Evolutionary conservation across 1,140 invertebrate genomes (phyloP), one percentile per base, ranked within the genome.

Genomic region (Paracyclopina nana): DNA sequence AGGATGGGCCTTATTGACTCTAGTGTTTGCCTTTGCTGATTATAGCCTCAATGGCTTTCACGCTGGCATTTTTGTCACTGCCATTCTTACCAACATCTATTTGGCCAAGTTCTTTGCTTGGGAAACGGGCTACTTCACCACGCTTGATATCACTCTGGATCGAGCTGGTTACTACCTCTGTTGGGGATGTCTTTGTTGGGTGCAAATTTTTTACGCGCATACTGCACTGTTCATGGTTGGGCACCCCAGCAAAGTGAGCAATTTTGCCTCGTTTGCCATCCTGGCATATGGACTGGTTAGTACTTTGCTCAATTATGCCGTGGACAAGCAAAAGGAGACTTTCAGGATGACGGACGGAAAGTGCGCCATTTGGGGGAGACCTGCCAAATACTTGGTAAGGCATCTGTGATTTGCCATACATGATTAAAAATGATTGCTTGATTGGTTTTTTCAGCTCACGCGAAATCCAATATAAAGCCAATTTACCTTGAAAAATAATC

Each of bases 91-190:
- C 57, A 60, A 66, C 5, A 55, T 71, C 6, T 76, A 75, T 58
- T 61, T 75, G 22, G 65, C 63, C 12, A 76, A 76, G 58, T 76
- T 76, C 59, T 76, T 68, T 60, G 71, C 64, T 61, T 75, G 73
- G 73, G 74, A 76, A 60, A 65, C 66, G 4, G 73, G 73, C 9
- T 76, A 76, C 58, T 72, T 75, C 62, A 61, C 65, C 46, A 74
- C 74, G 14, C 65, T 75, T 20, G 73, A 76, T 55, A 75, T 76
- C 31, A 73, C 69, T 44, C 52, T 72, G 16, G 73, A 76, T 57
- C 58, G 72, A 44, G 72, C 73, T 41, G 72, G 74, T 0, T 76
- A 68, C 58, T 75, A 75, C 57, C 66, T 76, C 34, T 74, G 72
- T 53, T 74, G 70, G 70, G 72, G 72, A 16, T 75, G 72, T 57